These are phyloP conservation scores for Luperina testacea DNA, from an alignment of 2,888 invertebrate genomes.

Conservation along the genomic window DNA sequence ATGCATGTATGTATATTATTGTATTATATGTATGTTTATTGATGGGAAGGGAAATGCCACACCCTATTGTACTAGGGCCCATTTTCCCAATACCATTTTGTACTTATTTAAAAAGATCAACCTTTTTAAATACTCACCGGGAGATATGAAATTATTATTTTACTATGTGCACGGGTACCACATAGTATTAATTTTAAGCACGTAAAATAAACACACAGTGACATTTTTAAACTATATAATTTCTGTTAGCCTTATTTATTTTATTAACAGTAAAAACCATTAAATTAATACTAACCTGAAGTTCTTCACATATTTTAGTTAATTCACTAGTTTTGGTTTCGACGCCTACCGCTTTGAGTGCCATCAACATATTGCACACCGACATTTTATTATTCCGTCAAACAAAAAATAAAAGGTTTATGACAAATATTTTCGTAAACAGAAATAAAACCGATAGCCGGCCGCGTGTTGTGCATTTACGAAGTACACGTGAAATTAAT, in stretches of 20 bases:
- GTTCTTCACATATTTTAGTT: constrained; percentile 74
- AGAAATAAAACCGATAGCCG: constrained; percentile 50
- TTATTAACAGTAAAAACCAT: constrained; percentile 5
- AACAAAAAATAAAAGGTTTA: constrained; percentile 26
- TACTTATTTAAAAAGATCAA: background rate
- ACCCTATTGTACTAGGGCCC: background rate
- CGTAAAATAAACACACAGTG: background rate
- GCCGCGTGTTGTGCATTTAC: constrained; percentile 65
- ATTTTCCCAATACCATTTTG: background rate
- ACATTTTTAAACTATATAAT: background rate
- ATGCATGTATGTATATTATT: background rate
- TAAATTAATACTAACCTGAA: constrained; percentile 75
- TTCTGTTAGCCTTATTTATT: background rate
- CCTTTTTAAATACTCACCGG: background rate
- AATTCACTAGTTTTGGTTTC: constrained; percentile 76
- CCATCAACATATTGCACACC: constrained; percentile 64
- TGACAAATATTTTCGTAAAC: constrained; percentile 30
- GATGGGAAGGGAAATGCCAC: background rate
- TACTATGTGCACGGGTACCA: background rate
- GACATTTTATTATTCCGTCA: constrained; percentile 70
- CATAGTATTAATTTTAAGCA: background rate
- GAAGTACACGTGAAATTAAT: constrained; percentile 56
- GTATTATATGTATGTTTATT: background rate
- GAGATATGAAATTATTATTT: background rate
- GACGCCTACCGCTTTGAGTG: constrained; percentile 70